These are phyloP conservation scores for Albula goreensis DNA, from an alignment of 2,113 vertebrate genomes.

Conservation along the genomic window DNA sequence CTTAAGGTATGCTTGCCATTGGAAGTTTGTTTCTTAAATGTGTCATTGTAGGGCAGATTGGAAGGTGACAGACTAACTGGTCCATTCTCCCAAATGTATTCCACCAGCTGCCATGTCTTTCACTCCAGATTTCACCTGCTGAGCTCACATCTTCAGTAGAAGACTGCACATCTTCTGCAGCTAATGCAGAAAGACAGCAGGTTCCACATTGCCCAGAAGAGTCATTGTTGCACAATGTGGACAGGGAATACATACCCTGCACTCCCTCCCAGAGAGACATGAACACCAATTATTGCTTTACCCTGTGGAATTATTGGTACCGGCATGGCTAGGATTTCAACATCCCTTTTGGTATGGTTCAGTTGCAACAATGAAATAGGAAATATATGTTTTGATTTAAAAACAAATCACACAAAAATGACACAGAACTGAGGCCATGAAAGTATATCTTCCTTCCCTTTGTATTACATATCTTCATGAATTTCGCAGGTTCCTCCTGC, in stretches of 20 bases:
- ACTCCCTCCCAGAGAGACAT: neutral
- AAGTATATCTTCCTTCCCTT: neutral
- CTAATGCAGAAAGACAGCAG: no score
- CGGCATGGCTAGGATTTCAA: neutral
- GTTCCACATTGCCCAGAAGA: neutral
- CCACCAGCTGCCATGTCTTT: neutral
- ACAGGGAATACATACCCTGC: neutral
- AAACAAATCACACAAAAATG: neutral
- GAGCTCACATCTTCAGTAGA: neutral
- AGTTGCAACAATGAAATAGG: no score
- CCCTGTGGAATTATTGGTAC: neutral
- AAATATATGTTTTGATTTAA: no score
- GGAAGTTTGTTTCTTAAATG: neutral
- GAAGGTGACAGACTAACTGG: neutral
- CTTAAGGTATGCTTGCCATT: no score
- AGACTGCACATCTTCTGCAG: neutral
- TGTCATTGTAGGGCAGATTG: neutral
- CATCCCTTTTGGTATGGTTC: no score
- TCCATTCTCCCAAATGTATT: neutral
- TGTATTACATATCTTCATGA: neutral
- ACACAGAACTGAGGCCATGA: neutral
- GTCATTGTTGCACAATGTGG: no score
- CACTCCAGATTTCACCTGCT: neutral
- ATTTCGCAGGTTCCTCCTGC: neutral
- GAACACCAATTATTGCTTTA: neutral